Conservation (phyloP, 2,888 invertebrate genomes). For the Amiota mariae region DNA sequence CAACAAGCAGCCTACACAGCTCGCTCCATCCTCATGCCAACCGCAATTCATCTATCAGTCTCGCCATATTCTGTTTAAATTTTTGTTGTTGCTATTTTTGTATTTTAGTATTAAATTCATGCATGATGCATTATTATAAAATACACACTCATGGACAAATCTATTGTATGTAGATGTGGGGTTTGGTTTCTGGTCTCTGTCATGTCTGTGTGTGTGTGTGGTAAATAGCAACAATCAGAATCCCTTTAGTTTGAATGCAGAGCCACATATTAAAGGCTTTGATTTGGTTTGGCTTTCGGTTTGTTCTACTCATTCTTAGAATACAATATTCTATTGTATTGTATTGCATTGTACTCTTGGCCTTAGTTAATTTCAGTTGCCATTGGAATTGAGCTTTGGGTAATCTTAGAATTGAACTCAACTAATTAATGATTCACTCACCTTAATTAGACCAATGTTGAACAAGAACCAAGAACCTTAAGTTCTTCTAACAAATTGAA, state of each 20-base stretch:
- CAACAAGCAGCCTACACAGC: constrained; percentile 20
- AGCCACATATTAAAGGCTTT: neutral
- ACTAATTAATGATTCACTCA: no score
- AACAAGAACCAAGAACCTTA: no score
- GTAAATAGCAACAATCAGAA: neutral
- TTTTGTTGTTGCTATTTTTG: neutral
- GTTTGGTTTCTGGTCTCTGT: constrained; percentile 7
- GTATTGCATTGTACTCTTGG: no score
- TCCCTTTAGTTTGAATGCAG: neutral
- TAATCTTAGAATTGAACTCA: no score
- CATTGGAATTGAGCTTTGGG: no score
- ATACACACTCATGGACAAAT: neutral
- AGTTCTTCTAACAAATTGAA: no score
- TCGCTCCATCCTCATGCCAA: neutral
- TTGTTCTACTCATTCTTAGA: neutral
- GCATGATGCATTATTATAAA: no score
- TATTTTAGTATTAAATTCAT: neutral
- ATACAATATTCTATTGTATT: no score
- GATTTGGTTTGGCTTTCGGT: neutral
- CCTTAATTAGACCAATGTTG: no score
- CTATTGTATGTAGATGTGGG: neutral
- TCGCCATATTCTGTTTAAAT: constrained; percentile 12
- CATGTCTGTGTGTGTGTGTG: no score
- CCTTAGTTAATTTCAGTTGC: no score
- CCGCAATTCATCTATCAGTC: neutral